These are phyloP conservation scores for Parus major DNA, from an alignment of 2,113 vertebrate species.

Conservation along the genomic window DNA sequence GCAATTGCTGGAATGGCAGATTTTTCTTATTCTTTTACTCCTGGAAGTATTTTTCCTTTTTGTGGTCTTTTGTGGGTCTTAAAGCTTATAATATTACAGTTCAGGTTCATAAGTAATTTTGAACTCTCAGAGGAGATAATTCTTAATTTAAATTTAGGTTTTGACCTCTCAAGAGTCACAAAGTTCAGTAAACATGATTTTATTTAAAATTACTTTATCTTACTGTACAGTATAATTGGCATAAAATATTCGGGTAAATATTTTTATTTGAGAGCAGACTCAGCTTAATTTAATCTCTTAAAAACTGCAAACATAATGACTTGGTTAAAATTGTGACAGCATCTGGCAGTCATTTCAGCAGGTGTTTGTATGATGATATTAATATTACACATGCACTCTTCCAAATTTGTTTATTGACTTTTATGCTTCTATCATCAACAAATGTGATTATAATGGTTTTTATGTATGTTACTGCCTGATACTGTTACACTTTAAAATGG, in stretches of 20 bases:
- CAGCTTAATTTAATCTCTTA: background rate
- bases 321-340: background rate
- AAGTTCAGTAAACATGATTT: background rate
- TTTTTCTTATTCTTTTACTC: background rate
- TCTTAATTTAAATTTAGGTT: background rate
- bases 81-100: background rate
- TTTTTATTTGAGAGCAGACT: background rate
- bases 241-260: background rate
- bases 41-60: background rate
- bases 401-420: background rate
- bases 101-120: background rate
- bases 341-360: slow-evolving; percentile 24
- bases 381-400: background rate
- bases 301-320: background rate
- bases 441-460: background rate
- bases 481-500: background rate
- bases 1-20: background rate
- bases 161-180: background rate
- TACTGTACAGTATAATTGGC: background rate
- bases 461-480: background rate
- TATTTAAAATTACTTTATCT: background rate
- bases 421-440: background rate
- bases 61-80: background rate
- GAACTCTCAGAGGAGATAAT: background rate
- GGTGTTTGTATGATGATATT: background rate